Evolutionary conservation across 2,113 vertebrate genomes (phyloP).

Genomic region (Tragelaphus scriptus): DNA sequence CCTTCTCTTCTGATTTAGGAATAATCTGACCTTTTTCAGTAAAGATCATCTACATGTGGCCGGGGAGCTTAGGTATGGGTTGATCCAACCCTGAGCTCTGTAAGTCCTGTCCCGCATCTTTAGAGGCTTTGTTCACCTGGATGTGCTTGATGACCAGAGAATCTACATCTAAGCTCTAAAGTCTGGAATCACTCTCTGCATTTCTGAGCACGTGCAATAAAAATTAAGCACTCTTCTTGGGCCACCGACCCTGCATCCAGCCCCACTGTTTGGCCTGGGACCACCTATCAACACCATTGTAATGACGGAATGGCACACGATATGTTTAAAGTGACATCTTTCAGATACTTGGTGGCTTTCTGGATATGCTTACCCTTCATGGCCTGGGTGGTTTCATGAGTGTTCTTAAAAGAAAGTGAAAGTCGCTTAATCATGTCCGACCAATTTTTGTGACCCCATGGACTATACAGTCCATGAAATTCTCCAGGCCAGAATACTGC

Average conservation of each 20-base stretch:
- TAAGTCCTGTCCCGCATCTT: background rate
- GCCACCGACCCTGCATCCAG: background rate
- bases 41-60: background rate
- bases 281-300: background rate
- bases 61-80: background rate
- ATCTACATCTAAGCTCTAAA: background rate
- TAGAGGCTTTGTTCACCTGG: background rate
- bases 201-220: background rate
- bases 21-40: background rate
- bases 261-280: background rate
- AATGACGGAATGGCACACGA: background rate
- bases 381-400: background rate
- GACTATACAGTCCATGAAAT: background rate
- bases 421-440: fast-evolving
- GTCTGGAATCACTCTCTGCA: background rate
- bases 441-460: background rate
- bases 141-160: background rate
- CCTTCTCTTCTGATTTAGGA: background rate
- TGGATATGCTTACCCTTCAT: background rate
- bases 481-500: background rate
- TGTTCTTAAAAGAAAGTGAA: background rate
- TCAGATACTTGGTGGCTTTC: background rate
- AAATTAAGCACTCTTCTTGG: background rate
- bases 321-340: background rate
- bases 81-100: background rate